Conservation (phyloP, 2,113 vertebrate genomes). For the Corythaeola cristata region DNA sequence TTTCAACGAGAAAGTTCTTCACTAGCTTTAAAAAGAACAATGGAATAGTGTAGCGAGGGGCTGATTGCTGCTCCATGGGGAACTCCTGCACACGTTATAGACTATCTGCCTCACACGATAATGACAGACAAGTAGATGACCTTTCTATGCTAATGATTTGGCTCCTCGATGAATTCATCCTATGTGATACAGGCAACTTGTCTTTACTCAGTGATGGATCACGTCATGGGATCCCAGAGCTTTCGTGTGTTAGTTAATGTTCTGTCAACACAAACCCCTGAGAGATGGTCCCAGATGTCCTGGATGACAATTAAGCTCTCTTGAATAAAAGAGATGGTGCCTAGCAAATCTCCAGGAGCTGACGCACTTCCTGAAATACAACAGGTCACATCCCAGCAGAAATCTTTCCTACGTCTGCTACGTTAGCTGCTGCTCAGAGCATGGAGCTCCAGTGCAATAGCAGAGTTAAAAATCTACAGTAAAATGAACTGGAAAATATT, state of each 20-base stretch:
- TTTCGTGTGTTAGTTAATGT: conserved; percentile 59
- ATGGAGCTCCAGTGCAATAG: neutral
- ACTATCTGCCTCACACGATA: conserved; percentile 32
- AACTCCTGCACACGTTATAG: conserved; percentile 38
- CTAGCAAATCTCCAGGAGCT: neutral
- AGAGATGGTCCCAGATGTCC: conserved; percentile 34
- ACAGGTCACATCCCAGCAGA: neutral
- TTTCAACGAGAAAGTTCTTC: conserved; percentile 4
- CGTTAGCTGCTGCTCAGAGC: neutral
- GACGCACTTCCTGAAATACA: neutral
- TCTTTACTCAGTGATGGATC: conserved; percentile 62
- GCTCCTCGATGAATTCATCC: conserved; percentile 53
- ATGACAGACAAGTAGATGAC: conserved; percentile 63
- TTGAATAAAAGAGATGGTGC: neutral
- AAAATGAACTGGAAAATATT: conserved; percentile 70
- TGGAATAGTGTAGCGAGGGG: neutral
- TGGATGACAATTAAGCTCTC: conserved; percentile 52
- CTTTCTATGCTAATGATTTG: conserved; percentile 66
- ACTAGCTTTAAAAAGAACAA: neutral
- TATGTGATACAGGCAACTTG: conserved; percentile 37
- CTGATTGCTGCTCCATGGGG: conserved; percentile 34
- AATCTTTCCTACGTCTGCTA: neutral
- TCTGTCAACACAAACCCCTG: conserved; percentile 64
- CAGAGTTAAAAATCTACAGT: conserved; percentile 38
- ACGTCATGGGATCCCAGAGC: conserved; percentile 57